A percentile compares a stretch with the other conserved stretches of the same genome.
These are phyloP conservation scores for Diarsia rubi DNA, from an alignment of 2,888 invertebrate species.

Conservation along the genomic window DNA sequence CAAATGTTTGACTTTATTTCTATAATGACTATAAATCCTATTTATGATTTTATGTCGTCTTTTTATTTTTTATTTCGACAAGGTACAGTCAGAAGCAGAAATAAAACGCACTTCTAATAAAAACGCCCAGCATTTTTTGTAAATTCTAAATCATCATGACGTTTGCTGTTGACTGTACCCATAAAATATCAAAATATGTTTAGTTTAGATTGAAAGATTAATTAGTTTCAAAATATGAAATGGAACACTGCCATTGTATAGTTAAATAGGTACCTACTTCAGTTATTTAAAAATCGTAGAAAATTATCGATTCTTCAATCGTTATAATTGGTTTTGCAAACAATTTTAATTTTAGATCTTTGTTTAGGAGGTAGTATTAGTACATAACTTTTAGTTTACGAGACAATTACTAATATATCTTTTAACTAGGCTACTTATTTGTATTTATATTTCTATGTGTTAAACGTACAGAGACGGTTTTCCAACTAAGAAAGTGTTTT, in stretches of 20 bases:
- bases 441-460: constrained; percentile 59
- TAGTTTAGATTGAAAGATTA: constrained; percentile 36
- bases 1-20: constrained; percentile 6
- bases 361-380: constrained; percentile 35
- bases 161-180: constrained; percentile 45
- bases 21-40: constrained; percentile 40
- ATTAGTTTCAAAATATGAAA: constrained; percentile 51
- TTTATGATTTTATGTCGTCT: constrained; percentile 38
- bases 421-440: constrained; percentile 53
- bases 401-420: constrained; percentile 59
- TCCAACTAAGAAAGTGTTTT: constrained; percentile 52
- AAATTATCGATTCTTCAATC: constrained; percentile 30
- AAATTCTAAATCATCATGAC: constrained; percentile 24
- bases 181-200: constrained; percentile 15
- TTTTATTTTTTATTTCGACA: constrained; percentile 19
- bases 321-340: constrained; percentile 41
- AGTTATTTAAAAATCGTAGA: constrained; percentile 64
- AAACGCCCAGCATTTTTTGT: constrained; percentile 18
- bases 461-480: constrained; percentile 53
- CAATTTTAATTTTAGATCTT: constrained; percentile 39
- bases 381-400: constrained; percentile 37
- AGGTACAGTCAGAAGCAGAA: constrained; percentile 37
- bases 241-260: constrained; percentile 77
- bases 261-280: constrained; percentile 63
- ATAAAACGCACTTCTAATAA: background rate